A percentile compares a stretch with the other conserved stretches of the same genome.
Evolutionary conservation across 2,797 vertebrate species (phyloP).

Genomic region (Poeciliopsis infans): DNA sequence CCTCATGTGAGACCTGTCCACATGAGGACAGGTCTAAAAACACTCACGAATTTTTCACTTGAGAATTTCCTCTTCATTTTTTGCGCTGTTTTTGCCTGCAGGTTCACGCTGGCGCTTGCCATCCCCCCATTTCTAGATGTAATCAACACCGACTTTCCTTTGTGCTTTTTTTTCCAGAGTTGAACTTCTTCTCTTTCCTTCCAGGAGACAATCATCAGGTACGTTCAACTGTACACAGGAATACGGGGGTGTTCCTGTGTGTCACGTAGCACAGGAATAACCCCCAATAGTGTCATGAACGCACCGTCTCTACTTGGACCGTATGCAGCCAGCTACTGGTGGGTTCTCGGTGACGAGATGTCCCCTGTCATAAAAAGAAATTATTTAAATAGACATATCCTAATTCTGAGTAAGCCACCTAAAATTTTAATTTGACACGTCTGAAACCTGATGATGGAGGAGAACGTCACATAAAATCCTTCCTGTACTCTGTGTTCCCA

Average conservation of each 20-base stretch:
- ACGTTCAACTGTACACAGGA: slow-evolving; percentile 44
- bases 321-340: neutral
- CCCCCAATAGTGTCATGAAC: neutral
- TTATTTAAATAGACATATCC: neutral
- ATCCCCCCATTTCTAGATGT: neutral
- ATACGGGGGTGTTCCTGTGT: too few relatives aligned
- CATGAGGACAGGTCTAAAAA: neutral
- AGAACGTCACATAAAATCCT: slow-evolving; percentile 5
- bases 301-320: neutral
- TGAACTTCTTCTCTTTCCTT: slow-evolving; percentile 99
- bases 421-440: neutral
- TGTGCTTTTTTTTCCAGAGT: slow-evolving; percentile 80
- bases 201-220: slow-evolving; percentile 99
- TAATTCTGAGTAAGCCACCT: slow-evolving; percentile 1
- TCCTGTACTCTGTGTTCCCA: slow-evolving; percentile 2
- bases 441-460: neutral
- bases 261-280: neutral
- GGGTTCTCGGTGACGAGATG: neutral
- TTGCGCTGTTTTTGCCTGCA: neutral
- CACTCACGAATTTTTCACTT: neutral
- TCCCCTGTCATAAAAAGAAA: neutral
- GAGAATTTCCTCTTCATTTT: neutral
- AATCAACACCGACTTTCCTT: slow-evolving; percentile 13
- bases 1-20: neutral
- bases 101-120: neutral